Conservation (phyloP, 23 tunicate species). For the Clavelina lepadiformis region DNA sequence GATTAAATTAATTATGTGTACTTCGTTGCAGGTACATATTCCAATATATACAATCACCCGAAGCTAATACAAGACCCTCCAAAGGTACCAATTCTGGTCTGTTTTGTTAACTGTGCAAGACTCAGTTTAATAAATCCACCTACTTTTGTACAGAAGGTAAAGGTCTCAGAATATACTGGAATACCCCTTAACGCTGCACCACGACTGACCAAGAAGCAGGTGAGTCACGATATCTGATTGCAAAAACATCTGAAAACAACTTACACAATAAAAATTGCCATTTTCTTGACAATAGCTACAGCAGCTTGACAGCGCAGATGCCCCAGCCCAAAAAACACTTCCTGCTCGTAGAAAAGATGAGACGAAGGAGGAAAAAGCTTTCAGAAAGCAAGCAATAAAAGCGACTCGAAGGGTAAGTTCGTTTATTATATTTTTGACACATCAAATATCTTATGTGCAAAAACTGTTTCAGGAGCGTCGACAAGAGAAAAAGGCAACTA, state of each 20-base stretch:
- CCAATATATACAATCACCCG: slow-evolving; percentile 73
- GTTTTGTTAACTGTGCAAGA: not conserved
- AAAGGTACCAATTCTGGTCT: not conserved
- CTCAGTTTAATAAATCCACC: not conserved
- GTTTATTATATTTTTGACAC: not conserved
- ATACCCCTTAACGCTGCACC: slow-evolving; percentile 39
- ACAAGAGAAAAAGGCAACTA: slow-evolving; percentile 79
- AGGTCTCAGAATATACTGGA: slow-evolving; percentile 53
- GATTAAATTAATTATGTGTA: too few species aligned
- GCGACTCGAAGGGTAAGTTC: slow-evolving; percentile 44
- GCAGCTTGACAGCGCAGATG: not conserved
- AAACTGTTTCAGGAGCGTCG: slow-evolving; percentile 84
- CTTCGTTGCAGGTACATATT: slow-evolving; percentile 63
- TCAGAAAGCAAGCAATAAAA: slow-evolving; percentile 51
- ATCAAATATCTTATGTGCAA: too few species aligned
- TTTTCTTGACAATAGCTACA: not conserved
- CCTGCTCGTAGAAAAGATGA: slow-evolving; percentile 48
- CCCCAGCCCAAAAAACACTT: not conserved
- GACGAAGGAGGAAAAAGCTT: slow-evolving; percentile 62
- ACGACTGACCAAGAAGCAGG: slow-evolving; percentile 64
- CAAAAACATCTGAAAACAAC: too few species aligned
- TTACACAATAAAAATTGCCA: too few species aligned
- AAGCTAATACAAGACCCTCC: slow-evolving; percentile 57
- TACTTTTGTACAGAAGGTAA: slow-evolving; percentile 35
- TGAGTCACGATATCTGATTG: too few species aligned